Base-by-base conservation (phyloP, 2,113 vertebrate species). In the Neodontobutis hainanensis region DNA sequence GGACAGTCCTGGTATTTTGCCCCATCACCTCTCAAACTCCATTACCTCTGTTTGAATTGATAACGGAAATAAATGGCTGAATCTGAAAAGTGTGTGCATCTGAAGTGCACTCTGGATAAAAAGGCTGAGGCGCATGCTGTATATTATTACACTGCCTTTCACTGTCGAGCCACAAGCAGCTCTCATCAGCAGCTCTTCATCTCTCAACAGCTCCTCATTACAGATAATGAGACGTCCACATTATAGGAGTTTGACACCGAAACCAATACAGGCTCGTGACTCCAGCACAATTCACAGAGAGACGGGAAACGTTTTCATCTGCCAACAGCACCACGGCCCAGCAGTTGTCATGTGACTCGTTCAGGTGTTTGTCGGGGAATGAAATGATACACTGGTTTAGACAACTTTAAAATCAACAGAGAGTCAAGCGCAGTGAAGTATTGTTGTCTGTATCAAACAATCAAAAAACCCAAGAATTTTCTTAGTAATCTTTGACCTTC, bases 141-240 rank as follows among this genome's bases (percentile, higher is more conserved):
- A 60, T 61, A 74, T 82, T 65, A 76, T 75, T 70, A 73, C 76
- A 55, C 75, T 15, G 78, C 8, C 5, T 40, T 55, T 77, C 61
- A 40, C 45, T 56, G 76, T 55, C 5, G 68, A 72, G 68, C 65
- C 68, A 70, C 75, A 52, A 84, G 72, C 65, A 68, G 60, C 82
- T 78, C 73, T 80, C 78, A 77, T 73, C 77, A 74, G 44, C 73
- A 69, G 75, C 64, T 40, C 73, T 68, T 81, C 65, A 53, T 81
- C 74, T 43, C 77, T 87, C 84, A 82, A 83, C 83, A 84, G 77
- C 77, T 70, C 49, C 74, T 89, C 82, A 80, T 88, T 84, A 85
- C 0, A 64, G 58, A 64, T 84, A 82, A 88, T 72, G 73, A 86
- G 78, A 64, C 79, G 61, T 77, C 60, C 77, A 77, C 49, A 36